phyloP scores from a whole-genome alignment of 2,113 vertebrate species.

The Microcebus jonahi region DNA sequence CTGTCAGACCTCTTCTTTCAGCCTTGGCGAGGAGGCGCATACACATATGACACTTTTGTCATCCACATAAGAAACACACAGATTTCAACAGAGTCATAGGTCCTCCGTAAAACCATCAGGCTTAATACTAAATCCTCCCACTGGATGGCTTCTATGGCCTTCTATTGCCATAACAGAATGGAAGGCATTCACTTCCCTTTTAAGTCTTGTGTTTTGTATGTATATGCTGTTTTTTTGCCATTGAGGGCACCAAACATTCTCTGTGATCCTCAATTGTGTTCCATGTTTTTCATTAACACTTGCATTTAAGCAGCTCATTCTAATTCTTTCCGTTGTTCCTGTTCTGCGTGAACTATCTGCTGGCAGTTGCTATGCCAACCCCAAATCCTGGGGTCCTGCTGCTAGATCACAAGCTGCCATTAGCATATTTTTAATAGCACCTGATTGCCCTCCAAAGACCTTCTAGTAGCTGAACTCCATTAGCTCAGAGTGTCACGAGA shows the following conservation, averaged over 20 bases:
- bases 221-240: neutral
- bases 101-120: constrained; percentile 3
- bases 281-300: constrained; percentile 63
- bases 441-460: constrained; percentile 77
- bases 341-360: constrained; percentile 63
- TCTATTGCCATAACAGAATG: neutral
- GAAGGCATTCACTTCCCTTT: neutral
- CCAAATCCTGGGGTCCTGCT: constrained; percentile 78
- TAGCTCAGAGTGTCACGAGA: constrained; percentile 57
- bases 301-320: constrained; percentile 67
- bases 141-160: neutral
- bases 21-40: constrained; percentile 48
- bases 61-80: constrained; percentile 51
- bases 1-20: constrained; percentile 61
- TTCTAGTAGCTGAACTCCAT: constrained; percentile 64
- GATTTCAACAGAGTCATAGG: constrained; percentile 19
- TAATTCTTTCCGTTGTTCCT: constrained; percentile 64
- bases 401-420: constrained; percentile 69
- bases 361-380: constrained; percentile 78
- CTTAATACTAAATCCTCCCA: neutral
- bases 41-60: constrained; percentile 59
- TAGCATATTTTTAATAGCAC: constrained; percentile 79
- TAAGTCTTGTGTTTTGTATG: neutral
- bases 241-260: neutral
- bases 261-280: neutral